A percentile compares a stretch with the other conserved stretches of the same genome.
phyloP scores from a whole-genome alignment of 2,888 invertebrate genomes.

The Galeruca laticollis region DNA sequence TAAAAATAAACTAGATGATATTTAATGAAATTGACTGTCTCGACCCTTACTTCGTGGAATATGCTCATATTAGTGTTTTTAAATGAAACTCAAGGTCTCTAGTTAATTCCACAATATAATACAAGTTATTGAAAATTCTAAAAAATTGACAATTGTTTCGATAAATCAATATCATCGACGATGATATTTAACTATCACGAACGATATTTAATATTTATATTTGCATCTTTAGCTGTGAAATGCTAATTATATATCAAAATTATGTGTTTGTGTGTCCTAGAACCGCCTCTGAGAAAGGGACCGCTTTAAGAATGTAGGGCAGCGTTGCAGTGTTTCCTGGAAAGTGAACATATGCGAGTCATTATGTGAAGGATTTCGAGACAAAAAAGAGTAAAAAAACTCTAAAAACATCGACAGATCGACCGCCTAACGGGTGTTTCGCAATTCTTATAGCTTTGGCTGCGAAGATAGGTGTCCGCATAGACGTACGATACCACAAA shows the following conservation, averaged over 20 bases:
- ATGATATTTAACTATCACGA: too few species aligned
- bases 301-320: slow-evolving; percentile 55
- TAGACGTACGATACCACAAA: slow-evolving; percentile 23
- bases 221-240: too few species aligned
- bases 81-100: too few species aligned
- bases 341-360: slow-evolving; percentile 61
- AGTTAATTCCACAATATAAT: too few species aligned
- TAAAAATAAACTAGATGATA: too few species aligned
- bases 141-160: too few species aligned
- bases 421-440: slow-evolving; percentile 55
- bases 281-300: slow-evolving; percentile 34
- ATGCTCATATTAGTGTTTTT: too few species aligned
- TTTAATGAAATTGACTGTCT: too few species aligned
- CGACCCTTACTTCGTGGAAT: too few species aligned
- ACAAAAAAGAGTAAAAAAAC: slow-evolving; percentile 50
- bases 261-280: background rate
- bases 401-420: slow-evolving; percentile 52
- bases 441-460: slow-evolving; percentile 45
- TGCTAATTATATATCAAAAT: background rate
- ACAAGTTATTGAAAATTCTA: too few species aligned
- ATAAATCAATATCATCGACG: too few species aligned
- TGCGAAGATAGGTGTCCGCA: slow-evolving; percentile 34
- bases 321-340: slow-evolving; percentile 60
- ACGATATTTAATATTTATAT: too few species aligned
- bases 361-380: slow-evolving; percentile 57